A percentile compares a stretch with the other conserved stretches of the same genome.
Conservation (phyloP, 2,888 invertebrate species). For the Entomobrya proxima region DNA sequence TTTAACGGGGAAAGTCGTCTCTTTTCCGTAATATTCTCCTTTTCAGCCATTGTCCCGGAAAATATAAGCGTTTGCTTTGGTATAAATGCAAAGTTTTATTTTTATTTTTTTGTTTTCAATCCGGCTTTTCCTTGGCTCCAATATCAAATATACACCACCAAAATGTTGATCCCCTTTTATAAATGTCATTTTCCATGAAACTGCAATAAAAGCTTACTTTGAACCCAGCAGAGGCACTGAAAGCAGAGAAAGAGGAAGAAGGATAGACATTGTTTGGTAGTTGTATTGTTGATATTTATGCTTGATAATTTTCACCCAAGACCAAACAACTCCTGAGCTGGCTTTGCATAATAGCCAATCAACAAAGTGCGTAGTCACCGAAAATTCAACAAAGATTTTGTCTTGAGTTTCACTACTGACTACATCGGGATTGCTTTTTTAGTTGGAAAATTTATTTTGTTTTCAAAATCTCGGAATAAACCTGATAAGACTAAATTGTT, state of each 20-base stretch:
- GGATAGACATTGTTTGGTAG: not conserved
- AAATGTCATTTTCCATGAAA: conserved; percentile 30
- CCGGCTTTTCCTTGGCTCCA: not conserved
- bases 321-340: not conserved
- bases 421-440: too few species aligned
- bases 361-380: not conserved
- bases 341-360: not conserved
- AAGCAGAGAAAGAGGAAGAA: not conserved
- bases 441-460: conserved; percentile 16
- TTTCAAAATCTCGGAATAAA: not conserved
- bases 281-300: not conserved
- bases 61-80: not conserved
- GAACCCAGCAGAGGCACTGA: not conserved
- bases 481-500: not conserved
- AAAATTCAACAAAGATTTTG: not conserved
- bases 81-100: conserved; percentile 7
- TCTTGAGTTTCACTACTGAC: too few species aligned
- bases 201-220: not conserved
- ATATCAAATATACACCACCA: not conserved
- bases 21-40: not conserved
- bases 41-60: not conserved
- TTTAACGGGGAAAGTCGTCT: conserved; percentile 24
- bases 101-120: not conserved
- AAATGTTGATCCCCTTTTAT: conserved; percentile 36
- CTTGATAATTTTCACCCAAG: conserved; percentile 25